These are phyloP conservation scores for Achatina immaculata DNA, from an alignment of 1,140 invertebrate species.

Conservation along the genomic window DNA sequence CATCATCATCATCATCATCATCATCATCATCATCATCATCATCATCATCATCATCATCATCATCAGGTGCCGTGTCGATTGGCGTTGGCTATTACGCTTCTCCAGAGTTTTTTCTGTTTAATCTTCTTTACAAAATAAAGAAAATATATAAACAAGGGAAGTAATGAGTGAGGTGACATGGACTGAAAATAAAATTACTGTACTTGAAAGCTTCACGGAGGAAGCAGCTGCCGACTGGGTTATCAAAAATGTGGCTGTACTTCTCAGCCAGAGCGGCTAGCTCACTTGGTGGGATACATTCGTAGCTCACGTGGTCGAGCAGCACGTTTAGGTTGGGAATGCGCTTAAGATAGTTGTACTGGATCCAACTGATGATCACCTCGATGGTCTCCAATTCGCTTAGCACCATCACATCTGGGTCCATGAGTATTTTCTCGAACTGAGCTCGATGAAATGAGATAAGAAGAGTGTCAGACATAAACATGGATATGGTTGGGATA, in stretches of 20 bases:
- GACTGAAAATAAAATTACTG: not conserved
- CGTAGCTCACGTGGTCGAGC: not conserved
- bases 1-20: too few species aligned
- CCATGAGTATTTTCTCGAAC: slow-evolving; percentile 19
- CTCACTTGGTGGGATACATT: slow-evolving; percentile 8
- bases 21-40: too few species aligned
- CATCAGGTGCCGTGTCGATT: too few species aligned
- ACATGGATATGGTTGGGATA: too few species aligned
- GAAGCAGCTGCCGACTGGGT: not conserved
- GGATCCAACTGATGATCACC: slow-evolving; percentile 10
- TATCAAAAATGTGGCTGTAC: slow-evolving; percentile 17
- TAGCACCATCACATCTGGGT: slow-evolving; percentile 19
- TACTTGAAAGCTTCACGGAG: slow-evolving; percentile 19
- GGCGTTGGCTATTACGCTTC: too few species aligned
- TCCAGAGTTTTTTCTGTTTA: too few species aligned
- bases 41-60: too few species aligned
- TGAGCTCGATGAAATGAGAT: not conserved
- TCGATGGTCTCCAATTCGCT: slow-evolving; percentile 17
- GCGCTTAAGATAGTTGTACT: slow-evolving; percentile 7
- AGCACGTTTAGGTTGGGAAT: not conserved
- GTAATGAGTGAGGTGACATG: too few species aligned
- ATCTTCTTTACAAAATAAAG: too few species aligned
- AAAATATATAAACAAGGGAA: too few species aligned
- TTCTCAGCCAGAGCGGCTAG: not conserved
- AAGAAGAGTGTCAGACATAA: not conserved